A percentile compares a stretch with the other conserved stretches of the same genome.
Conservation (phyloP, 1,140 invertebrate species). For the Papilio machaon region DNA sequence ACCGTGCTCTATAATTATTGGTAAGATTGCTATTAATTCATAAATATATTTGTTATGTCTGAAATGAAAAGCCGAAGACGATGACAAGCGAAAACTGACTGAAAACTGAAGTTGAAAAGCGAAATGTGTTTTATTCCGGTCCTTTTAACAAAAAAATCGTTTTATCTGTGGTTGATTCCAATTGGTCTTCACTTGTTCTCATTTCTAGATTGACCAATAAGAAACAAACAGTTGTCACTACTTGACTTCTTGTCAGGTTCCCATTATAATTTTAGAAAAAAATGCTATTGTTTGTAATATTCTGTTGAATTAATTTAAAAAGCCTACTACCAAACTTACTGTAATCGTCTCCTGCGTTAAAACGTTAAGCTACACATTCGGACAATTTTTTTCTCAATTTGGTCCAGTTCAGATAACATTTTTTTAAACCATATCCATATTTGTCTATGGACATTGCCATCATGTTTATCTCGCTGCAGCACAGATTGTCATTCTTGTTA, state of each 20-base stretch:
- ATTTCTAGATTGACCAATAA: conserved; percentile 67
- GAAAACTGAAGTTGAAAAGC: conserved; percentile 12
- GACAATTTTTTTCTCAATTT: too few relatives aligned
- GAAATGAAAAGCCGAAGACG: conserved; percentile 23
- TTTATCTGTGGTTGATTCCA: conserved; percentile 40
- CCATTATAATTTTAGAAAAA: conserved; percentile 7
- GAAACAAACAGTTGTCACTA: conserved; percentile 73
- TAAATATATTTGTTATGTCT: conserved; percentile 32
- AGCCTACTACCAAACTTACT: neutral
- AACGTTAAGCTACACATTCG: neutral
- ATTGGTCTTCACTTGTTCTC: conserved; percentile 47
- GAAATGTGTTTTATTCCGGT: conserved; percentile 7
- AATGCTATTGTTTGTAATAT: neutral
- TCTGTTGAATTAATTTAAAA: neutral
- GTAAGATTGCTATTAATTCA: conserved; percentile 26
- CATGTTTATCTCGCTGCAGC: too few relatives aligned
- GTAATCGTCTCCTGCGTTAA: neutral
- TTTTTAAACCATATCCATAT: too few relatives aligned
- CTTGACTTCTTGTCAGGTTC: conserved; percentile 40
- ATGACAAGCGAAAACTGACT: conserved; percentile 36
- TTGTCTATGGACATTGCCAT: too few relatives aligned
- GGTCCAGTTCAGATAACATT: too few relatives aligned
- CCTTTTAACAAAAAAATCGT: conserved; percentile 17
- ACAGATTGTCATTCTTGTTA: neutral
- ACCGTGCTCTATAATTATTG: conserved; percentile 31